Percentiles rank a stretch among this genome's conserved stretches.
Conservation (phyloP, 1,140 invertebrate species). For the Caenorhabditis inopinata region DNA sequence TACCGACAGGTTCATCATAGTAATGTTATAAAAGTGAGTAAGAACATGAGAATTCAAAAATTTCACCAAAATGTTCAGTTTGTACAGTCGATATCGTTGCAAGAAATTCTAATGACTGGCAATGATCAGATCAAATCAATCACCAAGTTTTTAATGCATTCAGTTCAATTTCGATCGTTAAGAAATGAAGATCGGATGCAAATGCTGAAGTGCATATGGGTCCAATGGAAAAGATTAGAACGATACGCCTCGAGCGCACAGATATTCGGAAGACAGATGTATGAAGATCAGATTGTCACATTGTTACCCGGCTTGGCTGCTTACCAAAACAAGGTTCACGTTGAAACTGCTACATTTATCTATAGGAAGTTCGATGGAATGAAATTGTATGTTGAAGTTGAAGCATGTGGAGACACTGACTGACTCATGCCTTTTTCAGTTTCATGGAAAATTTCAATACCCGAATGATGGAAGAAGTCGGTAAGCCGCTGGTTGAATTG, state of each 20-base stretch:
- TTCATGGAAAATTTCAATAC: conserved; percentile 14
- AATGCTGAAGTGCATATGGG: background rate
- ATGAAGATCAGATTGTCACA: conserved; percentile 14
- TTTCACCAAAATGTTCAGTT: background rate
- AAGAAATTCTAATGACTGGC: conserved; percentile 7
- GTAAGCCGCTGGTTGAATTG: background rate
- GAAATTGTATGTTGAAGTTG: background rate
- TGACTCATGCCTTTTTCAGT: background rate
- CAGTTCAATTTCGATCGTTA: background rate
- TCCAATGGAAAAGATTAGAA: conserved; percentile 3
- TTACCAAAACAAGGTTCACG: background rate
- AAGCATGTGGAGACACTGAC: background rate
- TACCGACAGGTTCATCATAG: conserved; percentile 10
- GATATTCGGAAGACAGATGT: conserved; percentile 20
- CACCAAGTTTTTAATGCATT: conserved; percentile 5
- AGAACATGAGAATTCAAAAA: too few relatives aligned
- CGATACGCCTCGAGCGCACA: background rate
- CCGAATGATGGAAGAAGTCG: conserved; percentile 17
- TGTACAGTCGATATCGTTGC: background rate
- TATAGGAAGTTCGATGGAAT: conserved; percentile 7
- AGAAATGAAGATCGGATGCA: background rate
- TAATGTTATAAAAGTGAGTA: conserved; percentile 7
- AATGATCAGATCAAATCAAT: conserved; percentile 19
- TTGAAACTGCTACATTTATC: background rate
- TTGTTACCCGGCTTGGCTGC: background rate